phyloP scores from a whole-genome alignment of 1,140 invertebrate genomes.

The Caerostris extrusa region DNA sequence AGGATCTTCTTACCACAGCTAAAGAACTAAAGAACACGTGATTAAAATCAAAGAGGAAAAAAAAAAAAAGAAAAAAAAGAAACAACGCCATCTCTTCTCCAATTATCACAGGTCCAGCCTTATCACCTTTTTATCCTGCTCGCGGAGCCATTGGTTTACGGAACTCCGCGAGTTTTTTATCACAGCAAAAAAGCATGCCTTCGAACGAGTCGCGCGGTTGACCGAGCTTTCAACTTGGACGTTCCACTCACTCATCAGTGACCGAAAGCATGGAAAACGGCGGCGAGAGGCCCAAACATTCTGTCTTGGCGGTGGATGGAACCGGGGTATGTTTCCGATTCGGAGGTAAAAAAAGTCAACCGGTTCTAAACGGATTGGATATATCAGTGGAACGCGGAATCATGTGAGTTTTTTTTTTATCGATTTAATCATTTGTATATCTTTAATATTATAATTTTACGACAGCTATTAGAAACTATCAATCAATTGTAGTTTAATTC shows the following conservation, averaged over 20 bases:
- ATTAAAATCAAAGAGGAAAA: not conserved
- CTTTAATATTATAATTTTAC: too few species aligned
- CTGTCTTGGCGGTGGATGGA: constrained; percentile 40
- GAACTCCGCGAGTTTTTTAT: too few species aligned
- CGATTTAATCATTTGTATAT: too few species aligned
- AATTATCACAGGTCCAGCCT: not conserved
- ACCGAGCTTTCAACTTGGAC: constrained; percentile 42
- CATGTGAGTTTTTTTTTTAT: constrained; percentile 47
- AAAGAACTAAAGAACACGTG: not conserved
- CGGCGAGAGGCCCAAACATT: not conserved
- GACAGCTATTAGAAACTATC: too few species aligned
- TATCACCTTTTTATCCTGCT: constrained; percentile 1
- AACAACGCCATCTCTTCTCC: too few species aligned
- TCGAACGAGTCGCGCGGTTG: not conserved
- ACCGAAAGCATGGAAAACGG: not conserved
- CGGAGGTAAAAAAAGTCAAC: constrained; percentile 3
- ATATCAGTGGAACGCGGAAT: constrained; percentile 46
- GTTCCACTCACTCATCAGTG: not conserved
- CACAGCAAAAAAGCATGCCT: not conserved
- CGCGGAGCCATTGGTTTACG: not conserved
- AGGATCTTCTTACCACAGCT: not conserved
- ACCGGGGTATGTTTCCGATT: constrained; percentile 47
- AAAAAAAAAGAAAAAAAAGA: not conserved
- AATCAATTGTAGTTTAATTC: too few species aligned
- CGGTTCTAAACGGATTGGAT: constrained; percentile 53